phyloP scores from a whole-genome alignment of 2,888 invertebrate genomes.

The Pterostichus niger region DNA sequence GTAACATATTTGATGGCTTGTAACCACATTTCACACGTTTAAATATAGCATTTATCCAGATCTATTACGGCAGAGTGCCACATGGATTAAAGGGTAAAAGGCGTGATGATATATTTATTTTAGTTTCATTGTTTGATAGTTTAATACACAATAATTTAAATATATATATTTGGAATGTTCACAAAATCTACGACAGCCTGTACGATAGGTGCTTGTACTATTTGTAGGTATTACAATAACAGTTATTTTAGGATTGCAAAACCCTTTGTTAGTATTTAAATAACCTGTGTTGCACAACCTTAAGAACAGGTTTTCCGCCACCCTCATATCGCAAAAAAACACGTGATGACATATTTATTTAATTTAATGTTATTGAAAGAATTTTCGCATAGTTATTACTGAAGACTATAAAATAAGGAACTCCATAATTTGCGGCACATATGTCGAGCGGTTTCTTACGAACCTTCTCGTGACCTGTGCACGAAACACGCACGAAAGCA shows the following conservation, averaged over 20 bases:
- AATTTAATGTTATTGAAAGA: not conserved
- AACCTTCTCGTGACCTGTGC: slow-evolving; percentile 4
- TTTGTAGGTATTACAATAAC: too few relatives aligned
- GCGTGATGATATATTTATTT: too few relatives aligned
- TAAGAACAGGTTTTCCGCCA: slow-evolving; percentile 1
- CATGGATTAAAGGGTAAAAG: too few relatives aligned
- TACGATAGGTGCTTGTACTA: not conserved
- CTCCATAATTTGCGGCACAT: slow-evolving; percentile 34
- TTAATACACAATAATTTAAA: too few relatives aligned
- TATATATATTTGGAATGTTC: too few relatives aligned
- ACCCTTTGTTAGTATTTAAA: not conserved
- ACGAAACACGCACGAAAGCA: slow-evolving; percentile 3
- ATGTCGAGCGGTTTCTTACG: slow-evolving; percentile 32
- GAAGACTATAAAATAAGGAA: slow-evolving; percentile 6
- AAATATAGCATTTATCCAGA: too few relatives aligned
- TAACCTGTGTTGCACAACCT: not conserved
- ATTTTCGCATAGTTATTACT: slow-evolving; percentile 40
- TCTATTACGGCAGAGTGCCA: too few relatives aligned
- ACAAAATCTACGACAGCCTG: not conserved
- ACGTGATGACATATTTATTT: slow-evolving; percentile 40
- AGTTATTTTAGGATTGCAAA: too few relatives aligned
- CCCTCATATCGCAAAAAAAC: slow-evolving; percentile 12
- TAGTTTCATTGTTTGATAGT: too few relatives aligned
- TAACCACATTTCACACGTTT: too few relatives aligned
- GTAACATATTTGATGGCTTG: too few relatives aligned